These are phyloP conservation scores for Myrmophylax atrothorax DNA, from an alignment of 2,113 vertebrate species.

Conservation along the genomic window DNA sequence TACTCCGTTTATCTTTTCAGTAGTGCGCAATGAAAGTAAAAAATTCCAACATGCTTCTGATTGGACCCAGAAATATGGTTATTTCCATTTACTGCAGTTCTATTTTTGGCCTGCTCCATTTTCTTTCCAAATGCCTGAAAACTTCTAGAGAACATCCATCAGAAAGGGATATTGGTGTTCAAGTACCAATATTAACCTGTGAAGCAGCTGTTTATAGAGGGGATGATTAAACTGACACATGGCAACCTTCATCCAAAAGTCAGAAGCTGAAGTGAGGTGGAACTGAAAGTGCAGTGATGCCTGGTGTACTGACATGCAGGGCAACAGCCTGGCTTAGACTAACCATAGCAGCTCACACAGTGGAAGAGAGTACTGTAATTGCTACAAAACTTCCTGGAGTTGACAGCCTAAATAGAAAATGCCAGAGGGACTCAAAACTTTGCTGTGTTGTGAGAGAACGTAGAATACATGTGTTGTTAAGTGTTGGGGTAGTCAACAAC, in stretches of 20 bases:
- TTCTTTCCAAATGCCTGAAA: neutral
- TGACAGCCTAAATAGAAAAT: neutral
- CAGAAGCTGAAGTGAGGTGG: neutral
- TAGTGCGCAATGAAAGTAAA: neutral
- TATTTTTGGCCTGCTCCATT: fast-evolving
- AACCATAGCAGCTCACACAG: neutral
- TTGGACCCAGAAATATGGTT: neutral
- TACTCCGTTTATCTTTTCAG: neutral
- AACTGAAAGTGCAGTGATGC: neutral
- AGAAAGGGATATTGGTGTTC: neutral
- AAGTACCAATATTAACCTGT: neutral
- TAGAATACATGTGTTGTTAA: neutral
- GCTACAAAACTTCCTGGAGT: neutral
- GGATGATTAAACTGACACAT: neutral
- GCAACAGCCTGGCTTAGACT: neutral
- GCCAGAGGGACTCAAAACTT: neutral
- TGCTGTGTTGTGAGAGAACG: neutral
- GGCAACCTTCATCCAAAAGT: neutral
- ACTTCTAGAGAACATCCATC: neutral
- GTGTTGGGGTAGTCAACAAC: neutral
- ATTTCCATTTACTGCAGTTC: neutral
- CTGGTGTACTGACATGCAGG: neutral
- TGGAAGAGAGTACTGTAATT: neutral
- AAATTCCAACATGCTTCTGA: neutral
- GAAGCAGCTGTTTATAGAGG: neutral